Percentiles rank a stretch among this genome's conserved stretches.
Conservation (phyloP, 2,113 vertebrate genomes). For the Lipophrys pholis region DNA sequence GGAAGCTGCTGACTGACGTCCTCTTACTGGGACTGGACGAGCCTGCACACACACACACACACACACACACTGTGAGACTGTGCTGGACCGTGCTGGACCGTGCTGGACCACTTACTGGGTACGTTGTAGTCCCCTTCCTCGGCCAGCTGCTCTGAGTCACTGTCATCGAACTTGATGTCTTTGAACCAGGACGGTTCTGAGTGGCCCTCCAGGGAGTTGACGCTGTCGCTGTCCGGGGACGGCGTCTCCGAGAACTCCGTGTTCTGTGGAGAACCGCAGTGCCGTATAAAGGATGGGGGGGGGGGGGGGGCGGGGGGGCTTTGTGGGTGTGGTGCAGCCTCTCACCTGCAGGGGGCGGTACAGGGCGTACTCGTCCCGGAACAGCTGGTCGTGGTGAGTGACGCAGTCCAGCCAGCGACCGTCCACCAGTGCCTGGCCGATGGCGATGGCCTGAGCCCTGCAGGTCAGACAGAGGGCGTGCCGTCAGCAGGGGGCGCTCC, state of each 20-base stretch:
- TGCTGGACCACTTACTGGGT: no score
- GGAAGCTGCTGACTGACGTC: slow-evolving; percentile 98
- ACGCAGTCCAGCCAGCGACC: slow-evolving; percentile 97
- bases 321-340: no score
- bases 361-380: slow-evolving; percentile 96
- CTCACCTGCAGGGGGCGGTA: slow-evolving; percentile 95
- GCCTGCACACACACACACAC: slow-evolving; percentile 80
- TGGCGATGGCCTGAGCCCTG: slow-evolving; percentile 96
- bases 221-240: slow-evolving; percentile 96
- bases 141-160: slow-evolving; percentile 94
- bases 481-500: no score
- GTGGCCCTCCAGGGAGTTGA: slow-evolving; percentile 97
- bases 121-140: slow-evolving; percentile 92
- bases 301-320: no score
- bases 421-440: slow-evolving; percentile 95
- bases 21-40: slow-evolving; percentile 98
- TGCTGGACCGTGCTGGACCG: no score
- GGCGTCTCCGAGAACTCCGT: slow-evolving; percentile 97
- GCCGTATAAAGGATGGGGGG: no score
- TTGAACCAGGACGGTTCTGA: slow-evolving; percentile 99
- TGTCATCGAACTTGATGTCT: slow-evolving; percentile 99
- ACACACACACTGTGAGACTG: no score
- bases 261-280: slow-evolving; percentile 86
- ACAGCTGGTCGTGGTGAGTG: slow-evolving; percentile 96
- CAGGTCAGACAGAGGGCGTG: slow-evolving; percentile 9